phyloP scores from a whole-genome alignment of 2,113 vertebrate genomes.

The Cercocebus atys region DNA sequence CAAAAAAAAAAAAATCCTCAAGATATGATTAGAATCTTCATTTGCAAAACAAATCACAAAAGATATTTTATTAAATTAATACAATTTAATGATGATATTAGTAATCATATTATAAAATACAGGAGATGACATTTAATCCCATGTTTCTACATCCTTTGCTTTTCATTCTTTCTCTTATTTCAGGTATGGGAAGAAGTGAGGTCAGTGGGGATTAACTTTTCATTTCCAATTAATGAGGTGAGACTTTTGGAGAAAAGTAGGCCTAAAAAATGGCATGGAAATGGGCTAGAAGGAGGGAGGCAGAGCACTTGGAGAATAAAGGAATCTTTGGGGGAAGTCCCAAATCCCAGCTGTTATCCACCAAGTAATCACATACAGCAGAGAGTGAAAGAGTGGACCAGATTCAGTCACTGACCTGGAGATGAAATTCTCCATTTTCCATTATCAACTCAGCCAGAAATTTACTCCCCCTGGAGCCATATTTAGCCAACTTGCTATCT shows the following conservation, averaged over 20 bases:
- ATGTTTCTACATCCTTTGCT: neutral
- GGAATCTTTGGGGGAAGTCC: neutral
- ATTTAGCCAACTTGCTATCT: constrained; percentile 63
- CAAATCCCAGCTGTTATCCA: constrained; percentile 37
- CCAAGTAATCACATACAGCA: constrained; percentile 37
- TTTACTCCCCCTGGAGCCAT: constrained; percentile 70
- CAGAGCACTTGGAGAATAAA: neutral
- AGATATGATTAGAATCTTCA: neutral
- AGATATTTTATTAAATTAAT: constrained; percentile 15
- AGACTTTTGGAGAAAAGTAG: neutral
- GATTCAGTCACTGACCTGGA: constrained; percentile 70
- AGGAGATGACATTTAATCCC: neutral
- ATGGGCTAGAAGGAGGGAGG: neutral
- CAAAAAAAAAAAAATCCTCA: neutral
- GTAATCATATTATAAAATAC: neutral
- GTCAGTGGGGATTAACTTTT: constrained; percentile 47
- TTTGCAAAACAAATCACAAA: constrained; percentile 42
- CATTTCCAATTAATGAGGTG: constrained; percentile 26
- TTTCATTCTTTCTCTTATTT: constrained; percentile 42
- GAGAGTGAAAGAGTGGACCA: constrained; percentile 59
- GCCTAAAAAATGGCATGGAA: neutral
- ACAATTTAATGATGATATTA: neutral
- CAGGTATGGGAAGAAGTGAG: neutral
- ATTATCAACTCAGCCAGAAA: constrained; percentile 75
- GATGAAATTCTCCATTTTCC: constrained; percentile 74